phyloP scores from a whole-genome alignment of 2,888 invertebrate species.

The Agrotis segetum region DNA sequence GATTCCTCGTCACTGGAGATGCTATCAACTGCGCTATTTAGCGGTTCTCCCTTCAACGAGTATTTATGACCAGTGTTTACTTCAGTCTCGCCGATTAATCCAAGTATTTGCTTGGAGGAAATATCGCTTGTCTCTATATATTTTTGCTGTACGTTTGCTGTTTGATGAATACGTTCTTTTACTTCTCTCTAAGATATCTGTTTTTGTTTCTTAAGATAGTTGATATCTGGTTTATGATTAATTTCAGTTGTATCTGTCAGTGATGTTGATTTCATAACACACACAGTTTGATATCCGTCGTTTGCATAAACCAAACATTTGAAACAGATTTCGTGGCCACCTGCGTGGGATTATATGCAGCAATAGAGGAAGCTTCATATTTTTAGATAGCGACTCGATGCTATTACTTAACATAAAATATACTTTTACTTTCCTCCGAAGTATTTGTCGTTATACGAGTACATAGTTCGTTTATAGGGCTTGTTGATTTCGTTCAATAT shows the following conservation, averaged over 20 bases:
- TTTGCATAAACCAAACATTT: conserved; percentile 30
- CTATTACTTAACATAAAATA: conserved; percentile 17
- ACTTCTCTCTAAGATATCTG: conserved; percentile 1
- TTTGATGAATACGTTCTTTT: conserved; percentile 24
- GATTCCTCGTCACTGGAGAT: conserved; percentile 82
- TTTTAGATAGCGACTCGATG: neutral
- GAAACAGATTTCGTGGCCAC: neutral
- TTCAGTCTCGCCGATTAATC: conserved; percentile 70
- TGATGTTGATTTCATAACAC: conserved; percentile 4
- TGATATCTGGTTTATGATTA: conserved; percentile 1
- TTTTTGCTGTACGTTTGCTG: conserved; percentile 32
- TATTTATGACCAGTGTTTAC: conserved; percentile 76
- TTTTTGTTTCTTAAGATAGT: neutral
- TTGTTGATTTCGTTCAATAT: conserved; percentile 23
- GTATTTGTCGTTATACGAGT: conserved; percentile 20
- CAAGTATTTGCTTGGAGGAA: conserved; percentile 59
- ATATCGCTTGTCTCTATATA: conserved; percentile 45
- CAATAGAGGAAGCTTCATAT: conserved; percentile 2
- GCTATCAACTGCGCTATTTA: conserved; percentile 80
- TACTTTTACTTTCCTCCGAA: conserved; percentile 26
- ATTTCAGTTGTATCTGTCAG: neutral
- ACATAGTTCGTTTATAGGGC: conserved; percentile 7
- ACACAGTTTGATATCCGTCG: neutral
- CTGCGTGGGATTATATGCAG: conserved; percentile 22
- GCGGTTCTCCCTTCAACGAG: conserved; percentile 71